phyloP scores from a whole-genome alignment of 2,113 vertebrate species.

The Salvelinus sp. region DNA sequence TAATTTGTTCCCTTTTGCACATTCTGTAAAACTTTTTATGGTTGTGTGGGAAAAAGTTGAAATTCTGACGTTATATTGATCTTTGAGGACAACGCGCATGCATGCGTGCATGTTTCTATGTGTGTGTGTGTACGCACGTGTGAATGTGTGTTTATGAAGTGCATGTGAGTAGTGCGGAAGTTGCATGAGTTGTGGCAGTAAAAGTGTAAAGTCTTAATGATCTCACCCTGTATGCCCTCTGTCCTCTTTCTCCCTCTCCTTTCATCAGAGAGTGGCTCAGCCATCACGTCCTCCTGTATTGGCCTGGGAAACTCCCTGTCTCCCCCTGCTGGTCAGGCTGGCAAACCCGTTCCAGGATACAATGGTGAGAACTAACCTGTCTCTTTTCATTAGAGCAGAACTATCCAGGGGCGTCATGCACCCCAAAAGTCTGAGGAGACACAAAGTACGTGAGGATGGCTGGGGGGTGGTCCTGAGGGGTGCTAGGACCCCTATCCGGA shows the following conservation, averaged over 20 bases:
- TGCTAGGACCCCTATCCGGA: too few species aligned
- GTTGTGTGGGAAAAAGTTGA: too few species aligned
- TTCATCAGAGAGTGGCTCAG: slow-evolving; percentile 87
- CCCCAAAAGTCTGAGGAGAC: too few species aligned
- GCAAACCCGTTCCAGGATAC: slow-evolving; percentile 91
- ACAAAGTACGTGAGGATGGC: too few species aligned
- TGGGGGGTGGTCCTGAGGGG: too few species aligned
- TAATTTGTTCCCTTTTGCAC: neutral
- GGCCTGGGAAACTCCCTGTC: slow-evolving; percentile 86
- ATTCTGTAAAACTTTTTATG: neutral
- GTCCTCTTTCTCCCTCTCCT: neutral
- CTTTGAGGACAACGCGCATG: too few species aligned
- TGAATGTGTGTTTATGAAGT: neutral
- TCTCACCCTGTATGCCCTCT: neutral
- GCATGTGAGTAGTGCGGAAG: neutral
- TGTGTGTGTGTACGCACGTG: neutral
- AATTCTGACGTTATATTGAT: too few species aligned
- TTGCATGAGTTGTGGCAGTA: neutral
- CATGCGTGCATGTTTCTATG: neutral
- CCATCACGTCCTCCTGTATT: slow-evolving; percentile 88
- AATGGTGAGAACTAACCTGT: slow-evolving; percentile 78
- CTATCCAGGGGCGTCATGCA: too few species aligned
- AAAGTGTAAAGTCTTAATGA: neutral
- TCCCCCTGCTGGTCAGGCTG: slow-evolving; percentile 91
- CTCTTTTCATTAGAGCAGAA: too few species aligned